A percentile compares a stretch with the other conserved stretches of the same genome.
Evolutionary conservation across 2,797 vertebrate species (phyloP).

Genomic region (Pseudomugil gertrudae): DNA sequence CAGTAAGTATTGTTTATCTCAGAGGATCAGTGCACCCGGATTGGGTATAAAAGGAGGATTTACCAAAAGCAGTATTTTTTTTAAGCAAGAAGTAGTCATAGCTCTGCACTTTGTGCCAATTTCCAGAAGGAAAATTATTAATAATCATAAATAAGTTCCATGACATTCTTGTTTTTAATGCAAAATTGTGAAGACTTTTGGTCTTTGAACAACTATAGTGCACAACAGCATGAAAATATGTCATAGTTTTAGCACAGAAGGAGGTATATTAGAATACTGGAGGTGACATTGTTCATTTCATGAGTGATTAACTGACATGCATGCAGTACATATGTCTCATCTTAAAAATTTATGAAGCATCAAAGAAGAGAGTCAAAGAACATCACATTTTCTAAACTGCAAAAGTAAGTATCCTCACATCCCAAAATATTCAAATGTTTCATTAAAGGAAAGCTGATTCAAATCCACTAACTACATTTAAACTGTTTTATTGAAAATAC

Average conservation of each 20-base stretch:
- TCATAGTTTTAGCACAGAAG: no score
- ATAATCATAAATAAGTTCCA: neutral
- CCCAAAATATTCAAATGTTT: no score
- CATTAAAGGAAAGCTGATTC: no score
- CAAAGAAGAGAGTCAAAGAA: neutral
- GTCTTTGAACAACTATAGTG: neutral
- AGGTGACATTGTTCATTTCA: neutral
- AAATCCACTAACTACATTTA: no score
- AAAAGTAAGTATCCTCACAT: neutral
- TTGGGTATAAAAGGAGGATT: neutral
- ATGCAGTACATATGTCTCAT: neutral
- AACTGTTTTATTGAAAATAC: no score
- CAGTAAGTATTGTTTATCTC: neutral
- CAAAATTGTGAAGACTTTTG: neutral
- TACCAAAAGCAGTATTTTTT: neutral
- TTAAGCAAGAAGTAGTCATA: neutral
- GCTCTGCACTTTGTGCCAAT: neutral
- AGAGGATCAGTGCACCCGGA: neutral
- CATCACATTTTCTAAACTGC: neutral
- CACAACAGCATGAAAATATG: neutral
- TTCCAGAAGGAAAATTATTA: neutral
- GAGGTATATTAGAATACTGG: neutral
- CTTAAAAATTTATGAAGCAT: neutral
- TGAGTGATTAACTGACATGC: neutral
- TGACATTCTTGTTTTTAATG: neutral